Conservation (phyloP, 2,888 invertebrate genomes). For the Synergus japonicus region DNA sequence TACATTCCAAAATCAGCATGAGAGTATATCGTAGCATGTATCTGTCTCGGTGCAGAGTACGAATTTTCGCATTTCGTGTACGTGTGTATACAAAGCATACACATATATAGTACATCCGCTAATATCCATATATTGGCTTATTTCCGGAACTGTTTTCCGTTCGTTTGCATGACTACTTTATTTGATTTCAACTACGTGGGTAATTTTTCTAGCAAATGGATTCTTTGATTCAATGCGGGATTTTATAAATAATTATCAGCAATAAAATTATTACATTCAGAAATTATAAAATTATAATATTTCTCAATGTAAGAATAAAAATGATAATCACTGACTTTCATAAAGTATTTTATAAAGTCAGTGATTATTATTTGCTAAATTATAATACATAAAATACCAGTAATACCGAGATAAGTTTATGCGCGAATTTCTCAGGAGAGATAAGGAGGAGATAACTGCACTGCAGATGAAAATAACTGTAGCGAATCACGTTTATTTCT, state of each 20-base stretch:
- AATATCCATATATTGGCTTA: constrained; percentile 35
- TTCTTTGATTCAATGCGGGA: neutral
- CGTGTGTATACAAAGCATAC: neutral
- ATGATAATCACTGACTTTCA: no score
- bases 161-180: neutral
- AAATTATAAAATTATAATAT: neutral
- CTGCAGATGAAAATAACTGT: constrained; percentile 34
- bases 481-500: constrained; percentile 34
- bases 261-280: neutral
- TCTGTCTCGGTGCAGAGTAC: neutral
- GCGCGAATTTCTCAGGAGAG: neutral
- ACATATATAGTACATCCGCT: neutral
- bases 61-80: constrained; percentile 26
- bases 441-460: constrained; percentile 12
- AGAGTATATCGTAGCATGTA: constrained; percentile 16
- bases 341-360: no score
- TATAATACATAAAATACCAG: neutral
- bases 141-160: neutral
- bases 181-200: neutral
- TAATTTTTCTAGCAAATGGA: neutral
- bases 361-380: neutral
- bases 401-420: neutral
- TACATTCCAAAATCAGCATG: constrained; percentile 64
- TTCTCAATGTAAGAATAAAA: no score
- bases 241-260: neutral